Base-by-base conservation (phyloP, 92 coral and sea anemone genomes). In the Epizoanthus rinbou region DNA sequence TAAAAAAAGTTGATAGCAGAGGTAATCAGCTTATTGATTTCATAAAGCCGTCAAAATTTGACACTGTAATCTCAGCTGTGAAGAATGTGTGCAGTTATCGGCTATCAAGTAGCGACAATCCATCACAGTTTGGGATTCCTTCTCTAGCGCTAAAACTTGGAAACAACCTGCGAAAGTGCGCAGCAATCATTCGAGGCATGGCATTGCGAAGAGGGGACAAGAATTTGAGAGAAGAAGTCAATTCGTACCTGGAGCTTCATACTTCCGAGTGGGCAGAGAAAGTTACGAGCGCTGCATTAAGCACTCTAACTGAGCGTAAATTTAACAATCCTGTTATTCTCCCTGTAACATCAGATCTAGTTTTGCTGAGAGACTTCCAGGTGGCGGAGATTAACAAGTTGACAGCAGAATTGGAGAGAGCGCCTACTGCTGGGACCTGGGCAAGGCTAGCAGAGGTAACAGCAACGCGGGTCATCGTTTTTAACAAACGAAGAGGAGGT, bases 401-500 rank as follows among this genome's bases (percentile, higher is more conserved):
- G 23, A 71, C 33, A 35, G 2, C 56, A 5, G 56, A 39, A 71
- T 22, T 71, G 19, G 57, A 39, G 10, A 68, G 6, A 8, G 13
- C 23, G 3, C 74, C 74, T 5, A 68, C 74, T 10, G 22, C 8
- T 16, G 43, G 28, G 14, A 84, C 78, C 52, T 90, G 90, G 88
- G 9, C 66, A 5, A 39, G 31, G 21, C 43, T 90, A 0, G 90
- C 90, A 8, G 84, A 83, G 35, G 80, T 80, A 1, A 83, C 90
- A 1, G 68, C 85, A 60, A 84, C 90, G 2, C 37, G 93, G 6
- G 11, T 90, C 22, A 87, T 84, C 5, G 50, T 84, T 23, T 90
- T 86, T 31, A 90, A 90, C 86, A 90, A 90, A 68, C 50, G 88
- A 72, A 82, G 93, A 50, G 69, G 76, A 1, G 81, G 80, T 3